Evolutionary conservation across 2,113 vertebrate species (phyloP).

Genomic region (Callionymus lyra): DNA sequence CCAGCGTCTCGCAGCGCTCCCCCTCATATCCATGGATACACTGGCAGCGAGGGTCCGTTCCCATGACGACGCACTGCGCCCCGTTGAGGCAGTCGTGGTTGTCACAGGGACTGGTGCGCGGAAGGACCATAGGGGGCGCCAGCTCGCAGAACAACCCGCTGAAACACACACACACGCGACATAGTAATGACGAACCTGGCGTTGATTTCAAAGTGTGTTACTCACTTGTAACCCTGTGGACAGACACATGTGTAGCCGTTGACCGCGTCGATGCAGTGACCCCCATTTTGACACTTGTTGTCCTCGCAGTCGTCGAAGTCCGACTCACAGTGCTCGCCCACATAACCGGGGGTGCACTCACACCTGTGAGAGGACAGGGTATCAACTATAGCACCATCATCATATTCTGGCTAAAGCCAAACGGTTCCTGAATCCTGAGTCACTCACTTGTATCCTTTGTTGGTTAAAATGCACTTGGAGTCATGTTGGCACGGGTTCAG

Average conservation of each 20-base stretch:
- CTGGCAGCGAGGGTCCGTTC: conserved; percentile 82
- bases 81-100: conserved; percentile 90
- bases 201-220: no score
- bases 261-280: conserved; percentile 84
- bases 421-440: conserved; percentile 26
- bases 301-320: conserved; percentile 90
- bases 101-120: conserved; percentile 93
- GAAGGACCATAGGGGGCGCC: conserved; percentile 93
- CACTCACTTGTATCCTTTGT: conserved; percentile 88
- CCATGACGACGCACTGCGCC: conserved; percentile 84
- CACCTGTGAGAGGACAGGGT: conserved; percentile 63
- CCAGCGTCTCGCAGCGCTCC: conserved; percentile 83
- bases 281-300: conserved; percentile 91
- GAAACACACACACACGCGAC: conserved; percentile 6
- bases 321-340: conserved; percentile 85
- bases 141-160: conserved; percentile 95
- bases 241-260: conserved; percentile 93
- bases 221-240: conserved; percentile 88
- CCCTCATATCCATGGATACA: conserved; percentile 91
- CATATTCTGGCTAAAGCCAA: no score
- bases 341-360: conserved; percentile 89
- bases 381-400: no score
- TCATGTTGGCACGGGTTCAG: conserved; percentile 92
- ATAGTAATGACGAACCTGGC: no score
- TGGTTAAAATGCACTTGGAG: conserved; percentile 89